Conservation (phyloP, 2,888 invertebrate genomes). For the Dryadula phaetusa region DNA sequence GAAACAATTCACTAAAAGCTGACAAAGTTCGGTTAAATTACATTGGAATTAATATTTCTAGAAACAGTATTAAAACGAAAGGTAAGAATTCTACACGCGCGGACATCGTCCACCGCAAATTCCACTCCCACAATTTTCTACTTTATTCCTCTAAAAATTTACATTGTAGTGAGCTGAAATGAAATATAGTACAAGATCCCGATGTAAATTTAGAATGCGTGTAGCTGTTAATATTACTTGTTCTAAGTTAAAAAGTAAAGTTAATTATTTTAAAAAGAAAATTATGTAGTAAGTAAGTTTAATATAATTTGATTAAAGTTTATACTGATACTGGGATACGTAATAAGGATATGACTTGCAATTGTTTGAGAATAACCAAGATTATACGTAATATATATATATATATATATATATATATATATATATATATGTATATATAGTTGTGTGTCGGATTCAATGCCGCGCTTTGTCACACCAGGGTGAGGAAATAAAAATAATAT, state of each 20-base stretch:
- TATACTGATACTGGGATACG: no score
- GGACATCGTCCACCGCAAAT: slow-evolving; percentile 23
- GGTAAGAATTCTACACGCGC: slow-evolving; percentile 2
- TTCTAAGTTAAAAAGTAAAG: neutral
- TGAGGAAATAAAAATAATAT: no score
- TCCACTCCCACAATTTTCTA: slow-evolving; percentile 16
- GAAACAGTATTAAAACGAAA: slow-evolving; percentile 14
- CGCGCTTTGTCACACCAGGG: no score
- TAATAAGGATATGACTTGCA: no score
- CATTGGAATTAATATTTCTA: slow-evolving; percentile 4
- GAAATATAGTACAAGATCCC: slow-evolving; percentile 2
- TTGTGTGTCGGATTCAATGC: no score
- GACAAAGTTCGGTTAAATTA: neutral
- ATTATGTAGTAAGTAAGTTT: no score
- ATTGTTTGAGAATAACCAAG: no score
- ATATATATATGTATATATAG: no score
- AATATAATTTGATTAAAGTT: no score
- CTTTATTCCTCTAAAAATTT: slow-evolving; percentile 28
- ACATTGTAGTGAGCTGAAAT: slow-evolving; percentile 19
- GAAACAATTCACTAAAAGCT: neutral
- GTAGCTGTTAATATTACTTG: neutral
- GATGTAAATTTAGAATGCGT: neutral
- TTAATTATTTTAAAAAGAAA: no score
- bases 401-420: no score
- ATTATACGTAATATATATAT: no score